These are phyloP conservation scores for Podotricha telesiphe DNA, from an alignment of 2,888 invertebrate species.

Conservation along the genomic window DNA sequence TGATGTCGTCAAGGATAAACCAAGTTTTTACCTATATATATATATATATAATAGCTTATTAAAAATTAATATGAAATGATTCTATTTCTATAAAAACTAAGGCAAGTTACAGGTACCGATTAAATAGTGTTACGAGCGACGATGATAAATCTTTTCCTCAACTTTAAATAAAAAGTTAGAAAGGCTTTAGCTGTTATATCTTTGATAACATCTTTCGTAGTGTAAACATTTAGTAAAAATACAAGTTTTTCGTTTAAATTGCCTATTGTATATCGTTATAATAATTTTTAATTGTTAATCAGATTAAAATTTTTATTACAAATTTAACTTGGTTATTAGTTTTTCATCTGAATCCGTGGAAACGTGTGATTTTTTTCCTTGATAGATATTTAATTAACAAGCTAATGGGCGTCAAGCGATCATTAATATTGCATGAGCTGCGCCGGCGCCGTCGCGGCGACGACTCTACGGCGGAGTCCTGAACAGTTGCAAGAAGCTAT, in stretches of 20 bases:
- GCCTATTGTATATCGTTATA: slow-evolving; percentile 11
- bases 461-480: slow-evolving; percentile 49
- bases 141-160: background rate
- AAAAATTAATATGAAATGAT: background rate
- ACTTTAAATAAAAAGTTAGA: background rate
- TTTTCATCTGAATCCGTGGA: slow-evolving; percentile 29
- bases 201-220: background rate
- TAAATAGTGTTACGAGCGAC: background rate
- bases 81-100: background rate
- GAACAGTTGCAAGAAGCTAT: slow-evolving; percentile 32
- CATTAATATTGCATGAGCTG: slow-evolving; percentile 75
- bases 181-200: slow-evolving; percentile 4
- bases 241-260: slow-evolving; percentile 16
- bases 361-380: slow-evolving; percentile 51
- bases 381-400: slow-evolving; percentile 62
- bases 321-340: slow-evolving; percentile 20
- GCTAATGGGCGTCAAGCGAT: slow-evolving; percentile 55
- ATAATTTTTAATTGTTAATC: slow-evolving; percentile 30
- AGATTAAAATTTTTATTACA: too few species aligned
- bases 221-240: background rate
- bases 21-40: background rate
- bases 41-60: background rate
- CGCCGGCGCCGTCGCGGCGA: slow-evolving; percentile 61
- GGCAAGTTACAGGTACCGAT: background rate
- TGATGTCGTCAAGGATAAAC: slow-evolving; percentile 2